Percentiles rank a stretch among this genome's conserved stretches.
phyloP scores from a whole-genome alignment of 2,113 vertebrate genomes.

The Myodes glareolus region DNA sequence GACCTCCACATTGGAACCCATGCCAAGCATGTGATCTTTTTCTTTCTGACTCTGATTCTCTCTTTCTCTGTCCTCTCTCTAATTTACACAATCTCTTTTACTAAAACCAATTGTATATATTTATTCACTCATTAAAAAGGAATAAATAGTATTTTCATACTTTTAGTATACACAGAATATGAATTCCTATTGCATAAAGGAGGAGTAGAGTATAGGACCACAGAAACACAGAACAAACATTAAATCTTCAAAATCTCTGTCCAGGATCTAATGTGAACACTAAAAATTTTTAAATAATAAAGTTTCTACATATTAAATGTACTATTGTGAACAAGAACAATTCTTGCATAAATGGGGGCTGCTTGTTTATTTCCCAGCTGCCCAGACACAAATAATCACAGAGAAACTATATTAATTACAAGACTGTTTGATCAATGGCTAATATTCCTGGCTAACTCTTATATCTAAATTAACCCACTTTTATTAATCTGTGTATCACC shows the following conservation, averaged over 20 bases:
- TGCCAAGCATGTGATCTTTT: not conserved
- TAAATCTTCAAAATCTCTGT: not conserved
- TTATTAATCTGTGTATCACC: too few species aligned
- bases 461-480: too few species aligned
- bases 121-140: not conserved
- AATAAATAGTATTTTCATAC: not conserved
- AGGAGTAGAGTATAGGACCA: not conserved
- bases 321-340: not conserved
- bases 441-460: too few species aligned
- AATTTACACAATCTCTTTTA: not conserved
- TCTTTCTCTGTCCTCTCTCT: not conserved
- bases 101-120: not conserved
- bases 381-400: too few species aligned
- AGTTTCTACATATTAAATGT: not conserved
- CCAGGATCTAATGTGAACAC: not conserved
- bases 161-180: not conserved
- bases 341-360: not conserved
- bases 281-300: not conserved
- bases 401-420: too few species aligned
- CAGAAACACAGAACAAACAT: not conserved
- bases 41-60: not conserved
- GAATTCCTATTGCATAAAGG: too few species aligned
- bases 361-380: too few species aligned
- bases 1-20: not conserved
- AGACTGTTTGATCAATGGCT: too few species aligned